Percentiles rank a stretch among this genome's conserved stretches.
Evolutionary conservation across 2,888 invertebrate species (phyloP).

Genomic region (Fragum fragum): DNA sequence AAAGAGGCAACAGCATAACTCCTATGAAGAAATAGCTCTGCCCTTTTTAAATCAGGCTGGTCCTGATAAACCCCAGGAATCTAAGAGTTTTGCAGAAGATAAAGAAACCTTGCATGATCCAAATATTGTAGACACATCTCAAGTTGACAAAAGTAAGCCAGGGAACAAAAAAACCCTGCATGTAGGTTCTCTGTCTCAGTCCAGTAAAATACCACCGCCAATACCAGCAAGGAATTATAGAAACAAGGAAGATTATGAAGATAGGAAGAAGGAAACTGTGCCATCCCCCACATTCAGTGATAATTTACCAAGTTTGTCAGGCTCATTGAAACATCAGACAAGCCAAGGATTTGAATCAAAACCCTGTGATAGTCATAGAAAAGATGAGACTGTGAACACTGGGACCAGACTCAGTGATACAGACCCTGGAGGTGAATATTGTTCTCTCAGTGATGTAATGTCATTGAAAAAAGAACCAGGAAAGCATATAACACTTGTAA

Average conservation of each 20-base stretch:
- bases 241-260: conserved; percentile 30
- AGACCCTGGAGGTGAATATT: conserved; percentile 56
- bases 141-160: not conserved
- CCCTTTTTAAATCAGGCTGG: conserved; percentile 33
- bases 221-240: conserved; percentile 16
- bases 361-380: not conserved
- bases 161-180: not conserved
- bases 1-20: conserved; percentile 30
- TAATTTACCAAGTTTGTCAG: conserved; percentile 46
- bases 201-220: conserved; percentile 18
- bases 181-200: not conserved
- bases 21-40: conserved; percentile 61
- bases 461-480: conserved; percentile 18
- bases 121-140: not conserved
- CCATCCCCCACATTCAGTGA: conserved; percentile 47
- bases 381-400: conserved; percentile 15
- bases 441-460: conserved; percentile 40
- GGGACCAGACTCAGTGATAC: conserved; percentile 22
- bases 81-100: not conserved
- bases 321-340: conserved; percentile 6
- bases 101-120: not conserved
- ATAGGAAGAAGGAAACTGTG: conserved; percentile 25
- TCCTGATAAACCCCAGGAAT: not conserved
- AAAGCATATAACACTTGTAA: conserved; percentile 47
- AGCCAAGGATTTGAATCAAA: not conserved